Conservation (phyloP, 2,797 vertebrate genomes). For the Brachyrhaphis roseni region DNA sequence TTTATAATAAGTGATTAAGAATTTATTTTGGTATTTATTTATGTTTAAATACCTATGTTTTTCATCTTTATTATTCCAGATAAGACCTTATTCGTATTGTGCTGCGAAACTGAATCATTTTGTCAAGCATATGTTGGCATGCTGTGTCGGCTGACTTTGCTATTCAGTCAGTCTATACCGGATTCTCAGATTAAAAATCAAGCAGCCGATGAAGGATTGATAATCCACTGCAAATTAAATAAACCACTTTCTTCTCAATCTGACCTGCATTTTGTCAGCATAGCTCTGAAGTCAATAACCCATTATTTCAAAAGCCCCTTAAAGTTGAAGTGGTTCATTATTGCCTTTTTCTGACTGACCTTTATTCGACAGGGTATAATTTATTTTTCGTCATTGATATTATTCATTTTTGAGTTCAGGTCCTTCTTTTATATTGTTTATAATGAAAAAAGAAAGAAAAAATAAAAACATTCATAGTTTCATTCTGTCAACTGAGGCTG, state of each 20-base stretch:
- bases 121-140: background rate
- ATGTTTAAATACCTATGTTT: too few species aligned
- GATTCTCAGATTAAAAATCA: background rate
- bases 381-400: conserved; percentile 29
- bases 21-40: background rate
- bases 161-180: background rate
- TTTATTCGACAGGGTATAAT: conserved; percentile 11
- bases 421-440: conserved; percentile 16
- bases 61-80: too few species aligned
- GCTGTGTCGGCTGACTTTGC: background rate
- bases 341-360: background rate
- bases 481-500: conserved; percentile 26
- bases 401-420: conserved; percentile 9
- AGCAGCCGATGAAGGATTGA: background rate
- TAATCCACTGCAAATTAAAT: background rate
- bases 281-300: conserved; percentile 6
- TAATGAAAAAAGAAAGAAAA: background rate
- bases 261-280: background rate
- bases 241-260: background rate
- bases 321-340: background rate
- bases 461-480: conserved; percentile 20
- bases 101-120: background rate
- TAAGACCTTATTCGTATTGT: background rate
- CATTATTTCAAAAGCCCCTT: background rate
- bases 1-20: background rate